Conservation (phyloP, 2,113 vertebrate genomes). For the Pogonocichla stellata region DNA sequence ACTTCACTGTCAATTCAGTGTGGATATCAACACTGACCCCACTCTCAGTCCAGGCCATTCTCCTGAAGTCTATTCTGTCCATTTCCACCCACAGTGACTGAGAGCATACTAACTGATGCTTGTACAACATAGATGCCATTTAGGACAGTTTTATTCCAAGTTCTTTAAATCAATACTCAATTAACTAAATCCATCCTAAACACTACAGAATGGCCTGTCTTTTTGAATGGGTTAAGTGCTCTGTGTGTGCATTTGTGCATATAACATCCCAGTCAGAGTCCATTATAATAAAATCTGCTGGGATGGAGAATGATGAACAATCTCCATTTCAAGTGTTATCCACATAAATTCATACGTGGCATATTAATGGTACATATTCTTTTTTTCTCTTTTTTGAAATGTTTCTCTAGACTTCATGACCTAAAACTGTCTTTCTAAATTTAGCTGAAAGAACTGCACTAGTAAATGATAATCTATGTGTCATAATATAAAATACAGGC, state of each 20-base stretch:
- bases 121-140: not conserved
- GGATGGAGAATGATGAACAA: not conserved
- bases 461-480: conserved; percentile 27
- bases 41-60: not conserved
- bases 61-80: not conserved
- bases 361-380: not conserved
- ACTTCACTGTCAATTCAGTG: not conserved
- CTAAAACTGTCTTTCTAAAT: conserved; percentile 62
- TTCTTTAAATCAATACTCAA: not conserved
- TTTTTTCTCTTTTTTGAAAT: not conserved
- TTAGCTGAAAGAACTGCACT: conserved; percentile 33
- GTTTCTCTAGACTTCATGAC: conserved; percentile 37
- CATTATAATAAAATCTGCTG: not conserved
- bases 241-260: not conserved
- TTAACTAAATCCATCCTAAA: not conserved
- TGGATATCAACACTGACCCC: not conserved
- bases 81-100: not conserved
- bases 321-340: not conserved
- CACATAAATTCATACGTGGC: not conserved
- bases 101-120: not conserved
- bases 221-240: not conserved
- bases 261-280: not conserved
- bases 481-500: not conserved
- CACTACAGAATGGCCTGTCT: not conserved
- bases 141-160: no score